Evolutionary conservation across 2,113 vertebrate genomes (phyloP), one percentile per base, ranked within the genome.

Genomic region (Pycnonotus jocosus): DNA sequence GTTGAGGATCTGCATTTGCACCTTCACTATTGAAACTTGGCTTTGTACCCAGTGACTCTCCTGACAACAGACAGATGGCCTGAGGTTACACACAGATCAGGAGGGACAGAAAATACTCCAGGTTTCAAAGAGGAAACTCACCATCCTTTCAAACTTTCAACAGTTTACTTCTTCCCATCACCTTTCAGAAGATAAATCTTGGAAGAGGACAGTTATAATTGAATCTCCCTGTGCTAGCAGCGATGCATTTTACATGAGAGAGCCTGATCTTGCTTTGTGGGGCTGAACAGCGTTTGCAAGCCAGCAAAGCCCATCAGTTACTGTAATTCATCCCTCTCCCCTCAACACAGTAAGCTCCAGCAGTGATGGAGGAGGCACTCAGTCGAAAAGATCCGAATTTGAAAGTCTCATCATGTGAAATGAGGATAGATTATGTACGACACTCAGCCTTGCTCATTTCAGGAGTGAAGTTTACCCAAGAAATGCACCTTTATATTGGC

Each of bases 211-310:
- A 7, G 42, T 48, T 80, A 56, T 74, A 94, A 90, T 62, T 57
- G 78, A 91, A 87, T 88, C 35, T 91, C 54, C 13, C 31, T 5
- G 65, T 3, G 82, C 51, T 72, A 76, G 76, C 60, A 81, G 56
- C 33, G 61, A 92, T 96, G 80, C 69, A 94, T 96, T 96, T 95
- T 95, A 86, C 80, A 93, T 96, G 89, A 88, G 82, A 42, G 87
- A 78, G 51, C 69, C 72, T 60, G 90, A 84, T 94, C 83, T 94
- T 48, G 44, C 82, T 76, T 86, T 45, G 25, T 69, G 50, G 72
- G 85, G 56, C 20, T 92, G 93, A 95, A 35, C 56, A 82, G 54
- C 9, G 51, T 83, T 92, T 88, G 69, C 86, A 50, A 90, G 81
- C 35, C 88, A 94, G 88, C 21, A 78, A 95, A 94, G 65, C 88